These are phyloP conservation scores for Centropyge bicolor DNA, from an alignment of 2,797 vertebrate species.

Conservation along the genomic window DNA sequence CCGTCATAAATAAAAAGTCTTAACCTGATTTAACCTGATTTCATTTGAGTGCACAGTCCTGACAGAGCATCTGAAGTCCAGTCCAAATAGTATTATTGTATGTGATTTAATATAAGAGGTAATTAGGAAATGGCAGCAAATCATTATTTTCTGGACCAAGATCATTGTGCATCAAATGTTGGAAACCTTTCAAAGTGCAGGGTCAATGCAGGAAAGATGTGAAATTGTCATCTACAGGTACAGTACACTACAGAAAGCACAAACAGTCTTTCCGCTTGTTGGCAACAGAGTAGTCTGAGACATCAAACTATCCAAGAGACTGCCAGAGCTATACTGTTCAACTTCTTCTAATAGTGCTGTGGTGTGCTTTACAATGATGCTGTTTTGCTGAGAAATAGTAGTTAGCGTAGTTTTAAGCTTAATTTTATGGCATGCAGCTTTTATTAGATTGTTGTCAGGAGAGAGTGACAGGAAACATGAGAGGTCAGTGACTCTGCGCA, in stretches of 20 bases:
- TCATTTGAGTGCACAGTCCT: not conserved
- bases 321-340: not conserved
- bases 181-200: not conserved
- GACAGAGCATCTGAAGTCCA: not conserved
- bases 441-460: constrained; percentile 1
- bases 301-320: not conserved
- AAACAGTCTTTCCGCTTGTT: not conserved
- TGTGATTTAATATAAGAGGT: not conserved
- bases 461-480: not conserved
- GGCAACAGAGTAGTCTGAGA: not conserved
- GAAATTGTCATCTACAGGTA: not conserved
- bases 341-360: not conserved
- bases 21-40: not conserved
- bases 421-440: not conserved
- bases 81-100: not conserved
- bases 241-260: not conserved
- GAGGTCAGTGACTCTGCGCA: not conserved
- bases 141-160: constrained; percentile 4
- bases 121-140: not conserved
- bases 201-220: not conserved
- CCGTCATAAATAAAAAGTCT: not conserved
- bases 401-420: not conserved
- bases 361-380: not conserved
- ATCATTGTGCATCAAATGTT: not conserved
- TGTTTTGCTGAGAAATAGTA: not conserved